phyloP scores from a whole-genome alignment of 2,113 vertebrate genomes.

The Silurus meridionalis region DNA sequence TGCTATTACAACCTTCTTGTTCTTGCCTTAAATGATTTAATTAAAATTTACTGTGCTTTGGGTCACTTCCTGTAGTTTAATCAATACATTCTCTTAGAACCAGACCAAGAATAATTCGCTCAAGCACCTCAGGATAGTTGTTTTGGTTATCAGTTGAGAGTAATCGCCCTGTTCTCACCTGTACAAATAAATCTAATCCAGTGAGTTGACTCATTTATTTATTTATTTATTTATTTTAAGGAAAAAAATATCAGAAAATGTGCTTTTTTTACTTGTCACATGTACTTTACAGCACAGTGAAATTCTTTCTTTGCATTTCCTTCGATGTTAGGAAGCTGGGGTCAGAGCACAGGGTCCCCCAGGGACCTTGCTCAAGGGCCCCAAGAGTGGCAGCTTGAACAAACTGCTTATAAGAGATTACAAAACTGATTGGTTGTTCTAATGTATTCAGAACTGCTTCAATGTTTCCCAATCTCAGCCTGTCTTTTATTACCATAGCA shows the following conservation, averaged over 20 bases:
- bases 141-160: neutral
- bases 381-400: no score
- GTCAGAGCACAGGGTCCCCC: no score
- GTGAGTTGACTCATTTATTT: no score
- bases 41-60: neutral
- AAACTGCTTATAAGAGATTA: neutral
- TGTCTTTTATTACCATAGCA: neutral
- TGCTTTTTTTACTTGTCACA: no score
- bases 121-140: neutral
- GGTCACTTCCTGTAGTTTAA: neutral
- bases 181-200: neutral
- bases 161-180: neutral
- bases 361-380: no score
- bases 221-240: no score
- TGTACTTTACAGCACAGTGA: no score
- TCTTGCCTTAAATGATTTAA: no score
- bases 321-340: no score
- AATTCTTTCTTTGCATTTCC: no score
- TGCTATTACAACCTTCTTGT: no score
- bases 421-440: neutral
- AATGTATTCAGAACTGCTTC: neutral
- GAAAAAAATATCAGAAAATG: no score
- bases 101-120: neutral
- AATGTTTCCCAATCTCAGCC: neutral
- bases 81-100: neutral